These are phyloP conservation scores for Excalfactoria chinensis DNA, from an alignment of 2,113 vertebrate species.

Conservation along the genomic window DNA sequence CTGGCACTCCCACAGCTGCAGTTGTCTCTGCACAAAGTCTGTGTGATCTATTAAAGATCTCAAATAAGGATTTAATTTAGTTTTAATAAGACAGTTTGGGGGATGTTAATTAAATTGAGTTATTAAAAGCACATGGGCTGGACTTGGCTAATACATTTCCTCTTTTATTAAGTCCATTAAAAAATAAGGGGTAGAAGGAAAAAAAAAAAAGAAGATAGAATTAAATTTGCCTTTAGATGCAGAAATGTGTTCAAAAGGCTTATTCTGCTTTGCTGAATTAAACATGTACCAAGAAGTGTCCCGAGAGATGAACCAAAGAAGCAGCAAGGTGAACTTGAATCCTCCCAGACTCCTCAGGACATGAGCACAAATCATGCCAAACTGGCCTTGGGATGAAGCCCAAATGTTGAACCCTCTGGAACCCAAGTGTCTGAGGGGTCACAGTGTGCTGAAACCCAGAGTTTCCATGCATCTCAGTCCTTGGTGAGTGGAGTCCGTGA, in stretches of 20 bases:
- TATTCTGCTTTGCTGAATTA: background rate
- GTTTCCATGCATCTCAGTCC: background rate
- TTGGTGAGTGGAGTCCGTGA: accelerated
- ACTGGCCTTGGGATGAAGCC: background rate
- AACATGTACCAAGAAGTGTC: background rate
- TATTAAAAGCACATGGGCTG: constrained; percentile 67
- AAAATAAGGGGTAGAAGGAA: background rate
- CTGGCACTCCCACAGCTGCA: constrained; percentile 45
- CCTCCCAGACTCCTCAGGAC: background rate
- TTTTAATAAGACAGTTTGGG: constrained; percentile 70
- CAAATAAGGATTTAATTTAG: constrained; percentile 69
- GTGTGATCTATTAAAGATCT: constrained; percentile 55
- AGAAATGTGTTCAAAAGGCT: background rate
- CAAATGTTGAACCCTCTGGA: background rate
- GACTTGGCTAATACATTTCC: constrained; percentile 48
- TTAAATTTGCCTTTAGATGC: background rate
- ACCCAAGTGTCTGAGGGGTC: background rate
- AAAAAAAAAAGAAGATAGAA: constrained; percentile 47
- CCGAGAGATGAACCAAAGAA: background rate
- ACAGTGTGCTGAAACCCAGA: background rate
- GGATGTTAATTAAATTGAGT: constrained; percentile 70
- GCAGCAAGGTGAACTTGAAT: background rate
- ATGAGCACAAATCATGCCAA: background rate
- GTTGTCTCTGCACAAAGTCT: constrained; percentile 53
- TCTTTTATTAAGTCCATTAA: constrained; percentile 61